Conservation (phyloP, 2,888 invertebrate species). For the Nasonovia ribisnigri region DNA sequence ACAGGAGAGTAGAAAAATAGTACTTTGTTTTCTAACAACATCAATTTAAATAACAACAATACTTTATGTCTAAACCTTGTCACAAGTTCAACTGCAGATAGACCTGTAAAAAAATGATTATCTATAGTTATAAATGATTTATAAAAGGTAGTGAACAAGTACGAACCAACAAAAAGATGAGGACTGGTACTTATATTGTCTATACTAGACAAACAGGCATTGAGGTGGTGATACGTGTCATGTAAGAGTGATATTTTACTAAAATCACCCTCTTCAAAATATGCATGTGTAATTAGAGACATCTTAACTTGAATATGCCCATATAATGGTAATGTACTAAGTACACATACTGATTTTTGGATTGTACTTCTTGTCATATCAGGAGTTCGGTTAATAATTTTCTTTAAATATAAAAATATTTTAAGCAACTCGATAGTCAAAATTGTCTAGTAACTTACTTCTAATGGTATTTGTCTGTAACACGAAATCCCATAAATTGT, state of each 20-base stretch:
- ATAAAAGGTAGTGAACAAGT: background rate
- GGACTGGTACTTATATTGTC: slow-evolving; percentile 70
- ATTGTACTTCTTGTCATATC: slow-evolving; percentile 98
- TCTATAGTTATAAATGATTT: background rate
- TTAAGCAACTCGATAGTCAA: slow-evolving; percentile 16
- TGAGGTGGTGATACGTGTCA: slow-evolving; percentile 92
- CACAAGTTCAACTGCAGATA: slow-evolving; percentile 85
- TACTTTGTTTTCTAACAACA: slow-evolving; percentile 89
- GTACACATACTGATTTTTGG: slow-evolving; percentile 97
- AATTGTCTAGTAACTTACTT: slow-evolving; percentile 74
- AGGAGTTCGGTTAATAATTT: slow-evolving; percentile 89
- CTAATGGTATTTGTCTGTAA: slow-evolving; percentile 96
- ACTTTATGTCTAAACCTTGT: slow-evolving; percentile 92
- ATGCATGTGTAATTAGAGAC: slow-evolving; percentile 95
- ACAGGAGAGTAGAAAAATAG: slow-evolving; percentile 95
- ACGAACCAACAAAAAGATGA: slow-evolving; percentile 79
- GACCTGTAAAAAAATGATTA: slow-evolving; percentile 74
- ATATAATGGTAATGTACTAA: slow-evolving; percentile 91
- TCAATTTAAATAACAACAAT: slow-evolving; percentile 89
- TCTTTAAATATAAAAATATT: slow-evolving; percentile 74
- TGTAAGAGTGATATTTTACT: slow-evolving; percentile 88
- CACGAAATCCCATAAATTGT: slow-evolving; percentile 97
- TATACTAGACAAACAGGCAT: slow-evolving; percentile 80
- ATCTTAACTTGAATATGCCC: slow-evolving; percentile 95
- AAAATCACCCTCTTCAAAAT: slow-evolving; percentile 96